phyloP scores from a whole-genome alignment of 2,797 vertebrate genomes.

The Periophthalmus magnuspinnatus region DNA sequence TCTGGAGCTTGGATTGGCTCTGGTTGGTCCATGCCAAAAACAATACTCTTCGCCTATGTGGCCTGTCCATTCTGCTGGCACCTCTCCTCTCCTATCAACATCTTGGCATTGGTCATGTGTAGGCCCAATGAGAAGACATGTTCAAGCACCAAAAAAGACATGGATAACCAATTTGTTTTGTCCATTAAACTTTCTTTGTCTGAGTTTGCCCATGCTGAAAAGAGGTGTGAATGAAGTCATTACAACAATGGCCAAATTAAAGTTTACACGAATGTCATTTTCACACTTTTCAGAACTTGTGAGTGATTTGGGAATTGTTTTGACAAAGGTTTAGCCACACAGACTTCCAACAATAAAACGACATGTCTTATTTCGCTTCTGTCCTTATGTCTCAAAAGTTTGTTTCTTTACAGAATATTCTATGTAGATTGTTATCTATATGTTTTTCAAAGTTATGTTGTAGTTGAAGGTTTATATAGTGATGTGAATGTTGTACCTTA shows the following conservation, averaged over 20 bases:
- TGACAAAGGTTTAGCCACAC: not conserved
- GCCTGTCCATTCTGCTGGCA: slow-evolving; percentile 60
- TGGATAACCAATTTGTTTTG: slow-evolving; percentile 34
- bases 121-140: slow-evolving; percentile 47
- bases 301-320: slow-evolving; percentile 11
- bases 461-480: not conserved
- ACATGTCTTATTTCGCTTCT: not conserved
- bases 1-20: slow-evolving; percentile 67
- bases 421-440: not conserved
- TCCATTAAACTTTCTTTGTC: slow-evolving; percentile 18
- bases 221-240: slow-evolving; percentile 18
- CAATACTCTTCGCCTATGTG: slow-evolving; percentile 65
- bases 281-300: slow-evolving; percentile 34
- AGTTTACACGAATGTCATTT: slow-evolving; percentile 19
- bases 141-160: slow-evolving; percentile 31
- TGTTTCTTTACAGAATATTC: not conserved
- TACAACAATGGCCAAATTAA: slow-evolving; percentile 1
- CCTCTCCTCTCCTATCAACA: slow-evolving; percentile 40
- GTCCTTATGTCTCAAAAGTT: not conserved
- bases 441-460: not conserved
- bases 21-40: slow-evolving; percentile 62
- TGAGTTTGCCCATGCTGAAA: slow-evolving; percentile 16
- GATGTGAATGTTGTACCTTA: not conserved
- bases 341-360: slow-evolving; percentile 1
- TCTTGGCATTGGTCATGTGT: slow-evolving; percentile 33